Evolutionary conservation across 2,888 invertebrate genomes (phyloP), one percentile per base, ranked within the genome.

Genomic region (Leptogaster cylindrica): DNA sequence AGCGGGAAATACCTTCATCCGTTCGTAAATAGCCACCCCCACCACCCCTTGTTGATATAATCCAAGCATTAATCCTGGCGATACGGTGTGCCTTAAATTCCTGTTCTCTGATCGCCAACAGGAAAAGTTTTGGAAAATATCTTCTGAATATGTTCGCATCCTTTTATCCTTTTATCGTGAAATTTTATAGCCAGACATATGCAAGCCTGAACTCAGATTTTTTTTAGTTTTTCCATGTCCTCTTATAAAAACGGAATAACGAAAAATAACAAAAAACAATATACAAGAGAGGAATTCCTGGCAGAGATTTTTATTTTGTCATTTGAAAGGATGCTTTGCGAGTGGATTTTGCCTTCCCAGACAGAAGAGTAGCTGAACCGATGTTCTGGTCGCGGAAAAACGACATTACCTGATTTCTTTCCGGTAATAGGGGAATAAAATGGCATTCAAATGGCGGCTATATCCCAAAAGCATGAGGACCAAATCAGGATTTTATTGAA

Each of bases 111-210:
- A 18, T 36, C 39, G 36, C 55, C 31, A 25, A 8, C 23, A 55
- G 23, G n/a, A n/a, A n/a, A 55, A 55, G 36, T 55, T 55, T 55
- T 46, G n/a, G 55, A 39, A 10, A 36, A 20, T 55, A 55, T 55
- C 55, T 23, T 16, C 7, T 55, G 55, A 55, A 55, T 55, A 55
- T 23, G 36, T 8, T 31, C 36, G 20, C 33, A 44, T 41, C 28
- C 44, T 61, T 48, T 61, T 61, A 61, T 61, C 61, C 61, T 41
- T 58, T 61, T 61, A 61, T 27, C 14, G 44, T 61, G 61, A 61
- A 61, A 39, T 44, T 61, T 61, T 61, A 61, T 61, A 28, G 44
- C 61, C 61, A 61, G 44, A 61, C 27, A 61, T 61, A 27, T 41
- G 44, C 27, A 14, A 48, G 25, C 7, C 25, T 8, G 12, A 25